Evolutionary conservation across 2,113 vertebrate genomes (phyloP).

Genomic region (Calidris pugnax): DNA sequence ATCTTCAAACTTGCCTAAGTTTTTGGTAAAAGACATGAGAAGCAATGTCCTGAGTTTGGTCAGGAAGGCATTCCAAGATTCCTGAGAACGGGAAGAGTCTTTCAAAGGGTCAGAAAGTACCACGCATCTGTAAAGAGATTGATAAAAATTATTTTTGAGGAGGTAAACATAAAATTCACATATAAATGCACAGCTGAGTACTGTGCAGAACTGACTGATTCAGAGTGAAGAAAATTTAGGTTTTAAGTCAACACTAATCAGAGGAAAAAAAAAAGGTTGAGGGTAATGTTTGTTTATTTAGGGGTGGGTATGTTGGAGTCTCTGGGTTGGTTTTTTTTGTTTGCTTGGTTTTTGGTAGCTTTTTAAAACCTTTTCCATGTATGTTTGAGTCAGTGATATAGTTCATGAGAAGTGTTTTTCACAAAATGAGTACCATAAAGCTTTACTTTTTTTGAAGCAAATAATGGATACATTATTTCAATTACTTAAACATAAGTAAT

Average conservation of each 20-base stretch:
- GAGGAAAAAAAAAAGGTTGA: neutral
- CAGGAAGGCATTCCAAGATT: constrained; percentile 96
- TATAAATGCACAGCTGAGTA: neutral
- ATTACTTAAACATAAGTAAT: neutral
- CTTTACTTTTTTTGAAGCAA: neutral
- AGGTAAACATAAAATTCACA: neutral
- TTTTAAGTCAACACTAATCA: neutral
- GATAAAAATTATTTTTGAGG: neutral
- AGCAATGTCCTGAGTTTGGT: constrained; percentile 94
- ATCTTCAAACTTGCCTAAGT: constrained; percentile 96
- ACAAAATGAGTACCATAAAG: neutral
- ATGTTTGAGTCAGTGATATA: neutral
- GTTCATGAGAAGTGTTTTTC: neutral
- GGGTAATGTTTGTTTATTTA: neutral
- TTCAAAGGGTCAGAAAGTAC: constrained; percentile 94
- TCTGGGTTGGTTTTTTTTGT: neutral
- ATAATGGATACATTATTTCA: neutral
- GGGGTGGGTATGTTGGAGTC: neutral
- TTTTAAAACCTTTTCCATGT: neutral
- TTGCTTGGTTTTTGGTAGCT: neutral
- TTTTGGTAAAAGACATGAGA: constrained; percentile 98
- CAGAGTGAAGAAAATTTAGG: neutral
- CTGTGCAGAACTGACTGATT: neutral
- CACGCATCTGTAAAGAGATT: constrained; percentile 84
- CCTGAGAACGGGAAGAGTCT: constrained; percentile 96